Conservation (phyloP, 2,888 invertebrate genomes). For the Quadroppia sp. region DNA sequence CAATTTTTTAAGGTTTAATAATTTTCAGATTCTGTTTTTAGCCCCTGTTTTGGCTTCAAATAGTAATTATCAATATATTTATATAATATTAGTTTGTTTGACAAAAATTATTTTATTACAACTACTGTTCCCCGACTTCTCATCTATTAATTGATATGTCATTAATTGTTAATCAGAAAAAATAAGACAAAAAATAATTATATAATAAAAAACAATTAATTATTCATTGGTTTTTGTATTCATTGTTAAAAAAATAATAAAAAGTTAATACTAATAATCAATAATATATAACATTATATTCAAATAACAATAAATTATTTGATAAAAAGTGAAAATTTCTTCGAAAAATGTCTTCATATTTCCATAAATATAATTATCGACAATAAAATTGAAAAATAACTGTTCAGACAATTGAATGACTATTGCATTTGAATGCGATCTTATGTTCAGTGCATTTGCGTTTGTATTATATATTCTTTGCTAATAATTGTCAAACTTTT, state of each 20-base stretch:
- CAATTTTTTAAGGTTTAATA: constrained; percentile 10
- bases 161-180: constrained; percentile 5
- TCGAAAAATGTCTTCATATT: background rate
- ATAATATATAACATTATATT: background rate
- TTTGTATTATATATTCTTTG: too few species aligned
- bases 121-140: constrained; percentile 18
- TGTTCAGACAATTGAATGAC: too few species aligned
- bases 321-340: background rate
- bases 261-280: background rate
- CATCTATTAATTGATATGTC: constrained; percentile 23
- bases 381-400: background rate
- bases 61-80: background rate
- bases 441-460: too few species aligned
- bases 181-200: background rate
- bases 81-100: background rate
- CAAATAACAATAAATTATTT: constrained; percentile 10
- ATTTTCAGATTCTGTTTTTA: background rate
- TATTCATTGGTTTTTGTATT: background rate
- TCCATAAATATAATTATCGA: background rate
- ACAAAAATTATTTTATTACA: constrained; percentile 6
- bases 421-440: background rate
- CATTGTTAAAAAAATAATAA: constrained; percentile 12
- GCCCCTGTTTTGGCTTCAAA: background rate
- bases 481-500: too few species aligned
- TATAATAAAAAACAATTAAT: background rate